Conservation (phyloP, 2,888 invertebrate genomes). For the Anodontia alba region DNA sequence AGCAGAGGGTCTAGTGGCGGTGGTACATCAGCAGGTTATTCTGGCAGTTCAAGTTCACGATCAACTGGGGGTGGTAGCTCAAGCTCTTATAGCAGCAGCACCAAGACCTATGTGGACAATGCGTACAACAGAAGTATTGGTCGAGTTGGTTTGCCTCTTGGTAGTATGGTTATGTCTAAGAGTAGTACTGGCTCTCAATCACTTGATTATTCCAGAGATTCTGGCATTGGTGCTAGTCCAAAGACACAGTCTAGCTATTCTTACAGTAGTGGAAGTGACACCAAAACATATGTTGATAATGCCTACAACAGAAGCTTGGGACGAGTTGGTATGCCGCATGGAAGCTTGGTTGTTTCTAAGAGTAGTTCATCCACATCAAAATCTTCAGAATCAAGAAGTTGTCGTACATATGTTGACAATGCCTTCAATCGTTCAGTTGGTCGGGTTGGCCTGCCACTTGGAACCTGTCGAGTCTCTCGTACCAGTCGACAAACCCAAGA, state of each 20-base stretch:
- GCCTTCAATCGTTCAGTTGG: slow-evolving; percentile 23
- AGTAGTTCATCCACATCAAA: neutral
- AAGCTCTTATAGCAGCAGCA: neutral
- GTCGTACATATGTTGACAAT: slow-evolving; percentile 26
- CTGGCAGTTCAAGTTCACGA: no score
- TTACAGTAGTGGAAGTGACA: neutral
- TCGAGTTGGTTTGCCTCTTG: slow-evolving; percentile 49
- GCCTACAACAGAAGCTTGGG: slow-evolving; percentile 9
- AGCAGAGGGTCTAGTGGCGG: neutral
- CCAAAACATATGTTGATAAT: slow-evolving; percentile 32
- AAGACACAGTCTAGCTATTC: neutral
- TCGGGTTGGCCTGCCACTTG: slow-evolving; percentile 36
- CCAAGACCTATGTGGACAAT: slow-evolving; percentile 50
- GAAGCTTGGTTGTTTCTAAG: neutral
- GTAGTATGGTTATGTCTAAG: slow-evolving; percentile 40
- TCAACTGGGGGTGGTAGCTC: no score
- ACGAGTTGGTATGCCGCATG: neutral
- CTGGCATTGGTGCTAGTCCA: neutral
- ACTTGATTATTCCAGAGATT: neutral
- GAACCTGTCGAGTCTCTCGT: slow-evolving; percentile 11
- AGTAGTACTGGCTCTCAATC: neutral
- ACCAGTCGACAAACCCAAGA: neutral
- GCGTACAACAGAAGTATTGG: slow-evolving; percentile 42
- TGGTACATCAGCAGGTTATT: no score
- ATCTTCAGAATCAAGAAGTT: neutral